Base-by-base conservation (phyloP, 2,797 vertebrate genomes). In the Odontamblyopus lacepedii region DNA sequence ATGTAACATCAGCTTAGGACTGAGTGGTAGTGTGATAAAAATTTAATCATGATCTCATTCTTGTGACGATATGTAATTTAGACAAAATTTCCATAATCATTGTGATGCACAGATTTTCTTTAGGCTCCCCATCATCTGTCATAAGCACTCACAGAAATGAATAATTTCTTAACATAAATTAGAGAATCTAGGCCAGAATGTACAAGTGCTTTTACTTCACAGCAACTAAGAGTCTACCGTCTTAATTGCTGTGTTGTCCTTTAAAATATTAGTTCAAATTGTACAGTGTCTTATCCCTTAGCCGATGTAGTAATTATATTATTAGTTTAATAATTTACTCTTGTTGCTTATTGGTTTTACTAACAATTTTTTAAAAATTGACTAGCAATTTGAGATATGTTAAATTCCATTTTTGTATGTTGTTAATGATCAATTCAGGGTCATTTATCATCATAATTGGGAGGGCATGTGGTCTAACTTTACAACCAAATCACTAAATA, bases 131-230 rank as follows among this genome's bases (percentile, higher is more conserved):
- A 27, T 64, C 38, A n/a, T 44, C 41, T 51, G 63, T 50, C 41
- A 50, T 50, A 29, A 50, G 26, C 50, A 16, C 41, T 48, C 63
- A 48, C 61, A 60, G 27, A 32, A 59, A 78, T 71, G 32, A 74
- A 72, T 79, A 71, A 82, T 75, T 75, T 67, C 63, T 71, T 15
- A 0, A 12, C 26, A 64, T 67, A 5, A 78, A 41, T 71, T 44
- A n/a, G 27, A 56, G 26, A 67, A 65, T 55, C 50, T 30, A 38
- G 56, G 70, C 44, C n/a, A 44, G 26, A 60, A 72, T 38, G 26
- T 57, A 30, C 57, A 64, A 63, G 32, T 63, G 61, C 23, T 71
- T 35, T 74, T 50, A 59, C 35, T 38, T 38, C 35, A 38, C 35
- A 35, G 5, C 69, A 50, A 70, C 15, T 32, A 48, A 12, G 57